Evolutionary conservation across 2,888 invertebrate genomes (phyloP).

Genomic region (Sarcophaga subvicina): DNA sequence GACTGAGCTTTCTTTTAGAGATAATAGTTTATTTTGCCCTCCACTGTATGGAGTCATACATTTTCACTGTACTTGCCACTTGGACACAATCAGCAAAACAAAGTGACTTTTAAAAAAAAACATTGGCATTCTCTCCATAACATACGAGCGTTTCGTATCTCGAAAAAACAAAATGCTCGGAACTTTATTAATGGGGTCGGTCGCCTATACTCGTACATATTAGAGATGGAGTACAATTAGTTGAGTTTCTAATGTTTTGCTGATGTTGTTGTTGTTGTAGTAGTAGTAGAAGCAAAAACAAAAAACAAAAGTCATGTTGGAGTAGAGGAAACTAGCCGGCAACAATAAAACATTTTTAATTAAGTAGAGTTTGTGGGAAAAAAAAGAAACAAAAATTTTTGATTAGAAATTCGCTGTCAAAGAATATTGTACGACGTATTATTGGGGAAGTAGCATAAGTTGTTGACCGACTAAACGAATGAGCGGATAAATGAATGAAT

Average conservation of each 20-base stretch:
- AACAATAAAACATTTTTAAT: slow-evolving; percentile 74
- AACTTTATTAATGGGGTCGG: neutral
- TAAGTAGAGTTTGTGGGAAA: slow-evolving; percentile 76
- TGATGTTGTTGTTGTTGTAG: neutral
- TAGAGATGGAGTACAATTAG: slow-evolving; percentile 16
- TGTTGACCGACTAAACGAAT: slow-evolving; percentile 34
- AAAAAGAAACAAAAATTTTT: slow-evolving; percentile 34
- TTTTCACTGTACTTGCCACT: neutral
- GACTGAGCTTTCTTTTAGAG: too few relatives aligned
- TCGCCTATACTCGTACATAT: neutral
- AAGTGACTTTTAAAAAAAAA: neutral
- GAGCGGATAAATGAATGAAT: too few relatives aligned
- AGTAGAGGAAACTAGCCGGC: slow-evolving; percentile 28
- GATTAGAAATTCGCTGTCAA: slow-evolving; percentile 65
- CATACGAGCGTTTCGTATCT: neutral
- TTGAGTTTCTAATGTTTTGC: neutral
- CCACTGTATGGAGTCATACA: neutral
- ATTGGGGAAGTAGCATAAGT: slow-evolving; percentile 28
- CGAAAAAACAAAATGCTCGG: slow-evolving; percentile 7
- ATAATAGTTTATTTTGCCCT: neutral
- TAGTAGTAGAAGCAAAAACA: slow-evolving; percentile 2
- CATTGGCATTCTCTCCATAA: neutral
- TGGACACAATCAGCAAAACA: neutral
- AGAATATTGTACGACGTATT: slow-evolving; percentile 47
- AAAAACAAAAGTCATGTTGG: neutral